Conservation (phyloP, 2,113 vertebrate genomes). For the Aix galericulata region DNA sequence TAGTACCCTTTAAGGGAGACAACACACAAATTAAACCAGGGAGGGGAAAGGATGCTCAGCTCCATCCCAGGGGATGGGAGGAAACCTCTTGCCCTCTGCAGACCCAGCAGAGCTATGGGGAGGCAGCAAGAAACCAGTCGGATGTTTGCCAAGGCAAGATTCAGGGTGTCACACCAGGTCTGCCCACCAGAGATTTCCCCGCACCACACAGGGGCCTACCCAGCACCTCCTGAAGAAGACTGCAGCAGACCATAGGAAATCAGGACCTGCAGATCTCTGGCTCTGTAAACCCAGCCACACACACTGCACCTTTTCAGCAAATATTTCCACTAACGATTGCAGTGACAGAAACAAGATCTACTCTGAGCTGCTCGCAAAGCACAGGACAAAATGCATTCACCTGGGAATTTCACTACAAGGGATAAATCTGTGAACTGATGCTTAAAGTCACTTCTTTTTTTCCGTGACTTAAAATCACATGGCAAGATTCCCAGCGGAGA, state of each 20-base stretch:
- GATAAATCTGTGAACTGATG: neutral
- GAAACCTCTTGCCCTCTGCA: neutral
- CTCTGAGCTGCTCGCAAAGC: neutral
- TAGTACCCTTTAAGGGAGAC: neutral
- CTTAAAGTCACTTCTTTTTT: neutral
- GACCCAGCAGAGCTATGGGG: neutral
- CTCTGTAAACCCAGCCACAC: neutral
- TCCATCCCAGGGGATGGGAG: fast-evolving
- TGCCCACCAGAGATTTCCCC: neutral
- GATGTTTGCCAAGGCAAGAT: neutral
- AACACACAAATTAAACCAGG: neutral
- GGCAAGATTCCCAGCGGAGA: neutral
- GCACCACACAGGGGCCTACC: fast-evolving
- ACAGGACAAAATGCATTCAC: neutral
- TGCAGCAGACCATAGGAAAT: neutral
- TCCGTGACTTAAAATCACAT: neutral
- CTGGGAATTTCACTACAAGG: neutral
- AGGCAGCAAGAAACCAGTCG: neutral
- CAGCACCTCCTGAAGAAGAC: neutral
- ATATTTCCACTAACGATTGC: neutral
- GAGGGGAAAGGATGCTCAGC: neutral
- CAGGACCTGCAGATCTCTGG: neutral
- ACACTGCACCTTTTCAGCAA: neutral
- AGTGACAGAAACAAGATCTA: neutral
- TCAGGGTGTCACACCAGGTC: neutral